A percentile compares a stretch with the other conserved stretches of the same genome.
phyloP scores from a whole-genome alignment of 2,888 invertebrate species.

The Globia sparganii region DNA sequence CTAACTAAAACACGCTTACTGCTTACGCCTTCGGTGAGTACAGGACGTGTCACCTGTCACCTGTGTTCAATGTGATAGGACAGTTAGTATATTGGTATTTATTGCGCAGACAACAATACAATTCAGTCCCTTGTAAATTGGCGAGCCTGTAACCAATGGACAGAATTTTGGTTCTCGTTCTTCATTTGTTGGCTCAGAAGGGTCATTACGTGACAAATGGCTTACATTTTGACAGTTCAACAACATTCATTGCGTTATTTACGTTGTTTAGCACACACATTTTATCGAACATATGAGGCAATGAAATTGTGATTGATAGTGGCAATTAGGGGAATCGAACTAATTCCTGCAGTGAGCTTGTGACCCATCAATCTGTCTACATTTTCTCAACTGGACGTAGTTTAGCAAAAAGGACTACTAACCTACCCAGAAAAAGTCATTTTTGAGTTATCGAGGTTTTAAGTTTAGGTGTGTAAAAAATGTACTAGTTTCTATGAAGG shows the following conservation, averaged over 20 bases:
- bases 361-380: background rate
- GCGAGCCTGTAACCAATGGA: background rate
- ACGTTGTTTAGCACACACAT: too few relatives aligned
- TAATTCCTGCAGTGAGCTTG: background rate
- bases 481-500: too few relatives aligned
- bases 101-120: background rate
- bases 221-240: too few relatives aligned
- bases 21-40: too few relatives aligned
- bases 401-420: too few relatives aligned
- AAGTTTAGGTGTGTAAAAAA: too few relatives aligned
- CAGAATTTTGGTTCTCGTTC: background rate
- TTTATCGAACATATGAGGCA: too few relatives aligned
- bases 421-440: too few relatives aligned
- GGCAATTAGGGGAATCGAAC: background rate
- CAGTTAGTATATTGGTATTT: background rate
- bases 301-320: too few relatives aligned
- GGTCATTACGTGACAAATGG: too few relatives aligned
- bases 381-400: background rate
- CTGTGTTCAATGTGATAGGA: background rate
- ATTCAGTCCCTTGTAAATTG: background rate
- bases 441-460: too few relatives aligned
- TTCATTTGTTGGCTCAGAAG: background rate
- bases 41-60: background rate
- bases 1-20: background rate
- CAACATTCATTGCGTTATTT: too few relatives aligned